phyloP scores from a whole-genome alignment of 1,140 invertebrate species.

The Drosophila ercepeae region DNA sequence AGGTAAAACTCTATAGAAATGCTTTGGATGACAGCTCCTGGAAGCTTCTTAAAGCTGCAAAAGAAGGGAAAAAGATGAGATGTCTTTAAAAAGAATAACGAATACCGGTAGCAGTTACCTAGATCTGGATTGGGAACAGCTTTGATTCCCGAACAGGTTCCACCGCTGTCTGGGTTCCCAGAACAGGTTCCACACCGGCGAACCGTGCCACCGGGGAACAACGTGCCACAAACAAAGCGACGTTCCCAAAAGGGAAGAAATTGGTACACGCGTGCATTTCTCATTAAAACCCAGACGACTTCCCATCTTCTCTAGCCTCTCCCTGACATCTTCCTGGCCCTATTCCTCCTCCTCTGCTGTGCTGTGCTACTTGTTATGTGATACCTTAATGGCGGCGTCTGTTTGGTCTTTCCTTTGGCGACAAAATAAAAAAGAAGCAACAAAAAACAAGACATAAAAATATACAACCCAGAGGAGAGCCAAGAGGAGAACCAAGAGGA shows the following conservation, averaged over 20 bases:
- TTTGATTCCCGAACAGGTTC: constrained; percentile 26
- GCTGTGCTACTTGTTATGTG: constrained; percentile 28
- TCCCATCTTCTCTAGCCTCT: background rate
- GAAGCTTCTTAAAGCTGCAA: too few species aligned
- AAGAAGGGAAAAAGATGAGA: background rate
- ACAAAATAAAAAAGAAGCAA: background rate
- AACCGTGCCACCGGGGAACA: constrained; percentile 12
- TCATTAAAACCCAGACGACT: constrained; percentile 25
- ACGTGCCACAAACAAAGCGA: too few species aligned
- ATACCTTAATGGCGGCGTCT: constrained; percentile 29
- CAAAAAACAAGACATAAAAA: too few species aligned
- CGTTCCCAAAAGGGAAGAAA: constrained; percentile 38
- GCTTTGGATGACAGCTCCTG: too few species aligned
- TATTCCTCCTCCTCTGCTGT: background rate
- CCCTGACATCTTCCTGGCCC: background rate
- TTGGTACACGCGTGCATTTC: constrained; percentile 50
- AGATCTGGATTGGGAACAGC: constrained; percentile 4
- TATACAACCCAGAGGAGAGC: too few species aligned
- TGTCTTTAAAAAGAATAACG: background rate
- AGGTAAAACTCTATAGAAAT: too few species aligned
- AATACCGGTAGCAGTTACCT: constrained; percentile 27
- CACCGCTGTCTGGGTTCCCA: constrained; percentile 27
- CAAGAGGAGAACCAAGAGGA: too few species aligned
- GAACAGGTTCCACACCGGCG: constrained; percentile 33
- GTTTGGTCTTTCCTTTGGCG: constrained; percentile 8